Base-by-base conservation (phyloP, 1,140 invertebrate species). In the Colletes latitarsis region DNA sequence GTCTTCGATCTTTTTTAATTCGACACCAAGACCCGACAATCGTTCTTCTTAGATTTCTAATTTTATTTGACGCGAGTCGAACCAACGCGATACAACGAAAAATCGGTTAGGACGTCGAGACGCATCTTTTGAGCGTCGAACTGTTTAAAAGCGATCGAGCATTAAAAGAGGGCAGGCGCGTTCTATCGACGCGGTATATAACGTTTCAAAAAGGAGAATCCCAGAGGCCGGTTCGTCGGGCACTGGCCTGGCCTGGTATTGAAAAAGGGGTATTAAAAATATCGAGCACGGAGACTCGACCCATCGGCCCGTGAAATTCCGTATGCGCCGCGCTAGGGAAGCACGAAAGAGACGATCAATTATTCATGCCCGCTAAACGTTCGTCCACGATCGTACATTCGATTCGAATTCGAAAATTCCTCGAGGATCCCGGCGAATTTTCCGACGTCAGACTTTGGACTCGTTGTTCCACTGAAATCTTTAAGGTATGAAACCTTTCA, bases 191-290 rank as follows among this genome's bases (percentile, higher is more conserved):
- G 57, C 14, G 52, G 8, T 53, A 10, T 49, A 43, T 55, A 39
- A 58, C 70, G 52, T 64, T 73, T 64, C 21, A 73, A 69, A 81
- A 81, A 84, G 73, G 19, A 70, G 49, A 9, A 78, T 17, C 55
- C 49, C 49, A 46, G 21, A 9, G 52, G 60, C 57, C 43, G 64
- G 69, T 69, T 63, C 63, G 72, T 68, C 82, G 83, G 77, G 39
- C 83, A 73, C 52, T 72, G 83, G 82, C 70, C 71, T 66, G 66
- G 17, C 15, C 53, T n/a, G 63, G 10, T 60, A 69, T 77, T 81
- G 75, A 76, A 85, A 85, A 84, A 84, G 77, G 60, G 77, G 53
- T 62, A 83, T 83, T 81, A 85, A 85, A 85, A 85, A 84, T 84
- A 85, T 66, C 60, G 71, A 57, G 57, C 70, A 80, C 68, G 75